Evolutionary conservation across 2,113 vertebrate genomes (phyloP).

Genomic region (Diadophis punctatus): DNA sequence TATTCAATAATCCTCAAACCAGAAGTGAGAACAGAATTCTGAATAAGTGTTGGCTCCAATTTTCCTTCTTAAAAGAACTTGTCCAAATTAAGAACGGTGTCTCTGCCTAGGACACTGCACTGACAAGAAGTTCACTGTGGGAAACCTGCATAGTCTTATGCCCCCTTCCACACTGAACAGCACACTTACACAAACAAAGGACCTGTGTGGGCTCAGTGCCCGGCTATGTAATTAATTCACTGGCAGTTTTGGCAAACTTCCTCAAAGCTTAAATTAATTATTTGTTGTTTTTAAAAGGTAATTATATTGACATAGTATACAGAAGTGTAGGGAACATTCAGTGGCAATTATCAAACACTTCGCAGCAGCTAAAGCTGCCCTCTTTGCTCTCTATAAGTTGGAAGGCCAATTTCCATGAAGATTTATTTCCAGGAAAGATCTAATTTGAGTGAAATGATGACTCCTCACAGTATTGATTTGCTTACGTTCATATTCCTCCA

Average conservation of each 20-base stretch:
- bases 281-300: neutral
- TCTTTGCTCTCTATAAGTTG: neutral
- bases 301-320: neutral
- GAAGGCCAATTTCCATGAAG: neutral
- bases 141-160: neutral
- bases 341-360: neutral
- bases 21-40: neutral
- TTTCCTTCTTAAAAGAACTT: neutral
- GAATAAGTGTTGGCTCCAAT: neutral
- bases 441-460: neutral
- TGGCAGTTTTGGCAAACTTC: neutral
- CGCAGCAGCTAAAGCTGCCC: neutral
- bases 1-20: neutral
- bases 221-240: neutral
- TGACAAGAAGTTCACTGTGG: neutral
- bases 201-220: neutral
- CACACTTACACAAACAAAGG: neutral
- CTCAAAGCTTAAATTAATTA: neutral
- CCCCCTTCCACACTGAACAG: neutral
- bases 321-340: neutral
- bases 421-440: neutral
- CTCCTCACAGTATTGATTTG: neutral
- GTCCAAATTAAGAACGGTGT: neutral
- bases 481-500: neutral
- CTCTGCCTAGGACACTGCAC: neutral